Evolutionary conservation across 2,888 invertebrate genomes (phyloP).

Genomic region (Eristalis arbustorum): DNA sequence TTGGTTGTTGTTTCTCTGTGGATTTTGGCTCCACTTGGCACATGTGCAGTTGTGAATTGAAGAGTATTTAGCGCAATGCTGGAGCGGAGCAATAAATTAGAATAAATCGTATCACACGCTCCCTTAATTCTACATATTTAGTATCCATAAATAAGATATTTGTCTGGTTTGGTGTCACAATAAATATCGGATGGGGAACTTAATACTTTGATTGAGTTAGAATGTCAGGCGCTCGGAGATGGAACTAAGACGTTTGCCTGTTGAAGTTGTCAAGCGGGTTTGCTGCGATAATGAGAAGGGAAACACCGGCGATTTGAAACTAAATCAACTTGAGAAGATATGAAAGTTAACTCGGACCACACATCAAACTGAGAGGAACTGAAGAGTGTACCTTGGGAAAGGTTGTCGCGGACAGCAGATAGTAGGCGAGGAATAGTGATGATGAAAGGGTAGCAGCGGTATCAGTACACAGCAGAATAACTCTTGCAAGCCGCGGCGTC

Average conservation of each 20-base stretch:
- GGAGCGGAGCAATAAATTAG: neutral
- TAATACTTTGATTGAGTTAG: neutral
- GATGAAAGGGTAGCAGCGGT: no score
- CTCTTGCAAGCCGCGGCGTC: no score
- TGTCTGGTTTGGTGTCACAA: neutral
- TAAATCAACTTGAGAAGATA: no score
- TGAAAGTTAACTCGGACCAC: no score
- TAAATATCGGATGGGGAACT: neutral
- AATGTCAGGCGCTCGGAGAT: neutral
- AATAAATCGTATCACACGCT: neutral
- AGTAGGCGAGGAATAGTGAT: no score
- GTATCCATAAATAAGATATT: neutral
- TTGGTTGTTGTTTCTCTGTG: neutral
- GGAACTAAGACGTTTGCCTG: neutral
- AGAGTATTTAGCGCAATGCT: neutral
- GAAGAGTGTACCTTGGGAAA: no score
- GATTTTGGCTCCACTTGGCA: neutral
- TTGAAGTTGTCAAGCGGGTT: neutral
- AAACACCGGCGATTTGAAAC: no score
- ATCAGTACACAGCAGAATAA: no score
- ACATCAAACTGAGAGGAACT: no score
- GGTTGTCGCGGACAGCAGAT: no score
- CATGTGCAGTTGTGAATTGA: conserved; percentile 1
- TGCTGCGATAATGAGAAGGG: no score
- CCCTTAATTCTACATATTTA: neutral